Evolutionary conservation across 2,797 vertebrate genomes (phyloP).

Genomic region (Myotis planiceps): DNA sequence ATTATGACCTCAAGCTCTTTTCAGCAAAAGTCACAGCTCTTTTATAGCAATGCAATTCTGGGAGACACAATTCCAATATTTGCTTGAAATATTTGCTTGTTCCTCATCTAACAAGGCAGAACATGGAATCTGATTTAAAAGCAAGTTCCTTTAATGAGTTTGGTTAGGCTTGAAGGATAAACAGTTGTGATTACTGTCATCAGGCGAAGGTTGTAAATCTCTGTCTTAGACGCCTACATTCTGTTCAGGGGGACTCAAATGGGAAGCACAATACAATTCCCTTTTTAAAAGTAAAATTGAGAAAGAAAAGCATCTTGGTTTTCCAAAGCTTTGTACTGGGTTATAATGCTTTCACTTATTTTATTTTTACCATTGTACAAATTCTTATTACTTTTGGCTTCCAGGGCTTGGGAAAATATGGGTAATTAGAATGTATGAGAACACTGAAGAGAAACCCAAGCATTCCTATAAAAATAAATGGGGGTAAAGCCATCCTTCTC

Average conservation of each 20-base stretch:
- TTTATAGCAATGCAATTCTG: constrained; percentile 48
- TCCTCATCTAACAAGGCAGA: constrained; percentile 70
- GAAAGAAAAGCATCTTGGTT: not conserved
- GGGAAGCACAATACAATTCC: constrained; percentile 11
- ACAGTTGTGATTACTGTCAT: constrained; percentile 75
- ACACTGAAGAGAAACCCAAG: constrained; percentile 28
- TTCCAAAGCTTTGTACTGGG: constrained; percentile 11
- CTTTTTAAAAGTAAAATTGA: constrained; percentile 18
- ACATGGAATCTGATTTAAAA: constrained; percentile 68
- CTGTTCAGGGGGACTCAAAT: not conserved
- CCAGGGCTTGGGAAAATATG: not conserved
- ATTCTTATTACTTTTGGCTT: constrained; percentile 33
- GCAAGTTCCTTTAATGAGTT: constrained; percentile 72
- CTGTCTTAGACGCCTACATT: constrained; percentile 55
- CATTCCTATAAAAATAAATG: not conserved
- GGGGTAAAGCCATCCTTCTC: not conserved
- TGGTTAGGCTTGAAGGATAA: constrained; percentile 69
- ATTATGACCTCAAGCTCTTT: constrained; percentile 75
- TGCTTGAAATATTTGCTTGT: constrained; percentile 49
- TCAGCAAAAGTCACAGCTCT: constrained; percentile 53
- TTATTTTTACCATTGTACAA: constrained; percentile 46
- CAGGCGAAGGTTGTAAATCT: constrained; percentile 61
- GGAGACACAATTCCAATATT: constrained; percentile 47
- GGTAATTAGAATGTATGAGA: constrained; percentile 8
- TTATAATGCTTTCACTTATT: constrained; percentile 27